A percentile compares a stretch with the other conserved stretches of the same genome.
phyloP scores from a whole-genome alignment of 2,113 vertebrate genomes.

The Ahaetulla prasina region DNA sequence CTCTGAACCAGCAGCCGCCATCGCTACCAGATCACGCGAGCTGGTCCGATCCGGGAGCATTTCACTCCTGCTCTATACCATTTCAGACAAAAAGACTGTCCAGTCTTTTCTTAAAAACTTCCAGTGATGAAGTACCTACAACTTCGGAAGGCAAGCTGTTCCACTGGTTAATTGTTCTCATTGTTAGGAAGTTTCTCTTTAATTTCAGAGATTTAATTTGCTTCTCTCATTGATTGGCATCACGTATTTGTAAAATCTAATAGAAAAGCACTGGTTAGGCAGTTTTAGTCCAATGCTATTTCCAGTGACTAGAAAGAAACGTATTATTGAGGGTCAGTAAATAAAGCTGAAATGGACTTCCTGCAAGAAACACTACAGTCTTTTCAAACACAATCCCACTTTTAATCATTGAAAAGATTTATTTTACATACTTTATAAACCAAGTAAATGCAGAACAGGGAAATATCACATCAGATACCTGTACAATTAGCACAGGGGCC shows the following conservation, averaged over 20 bases:
- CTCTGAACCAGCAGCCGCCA: no score
- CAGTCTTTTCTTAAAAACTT: background rate
- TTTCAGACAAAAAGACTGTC: background rate
- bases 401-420: background rate
- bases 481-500: no score
- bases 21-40: no score
- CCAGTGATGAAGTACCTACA: background rate
- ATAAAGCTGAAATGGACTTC: background rate
- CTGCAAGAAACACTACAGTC: background rate
- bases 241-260: background rate
- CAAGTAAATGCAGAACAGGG: background rate
- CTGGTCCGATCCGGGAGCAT: no score
- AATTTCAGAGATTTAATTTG: background rate
- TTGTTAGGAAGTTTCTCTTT: background rate
- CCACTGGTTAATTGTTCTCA: background rate
- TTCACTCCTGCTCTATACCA: no score
- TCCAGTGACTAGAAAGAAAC: background rate
- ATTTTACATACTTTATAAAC: background rate
- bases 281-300: background rate
- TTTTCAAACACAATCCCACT: background rate
- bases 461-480: no score
- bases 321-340: background rate
- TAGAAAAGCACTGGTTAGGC: background rate
- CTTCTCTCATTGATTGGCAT: background rate
- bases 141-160: background rate